Evolutionary conservation across 2,888 invertebrate genomes (phyloP), one percentile per base, ranked within the genome.

Genomic region (Leucophora obtusa): DNA sequence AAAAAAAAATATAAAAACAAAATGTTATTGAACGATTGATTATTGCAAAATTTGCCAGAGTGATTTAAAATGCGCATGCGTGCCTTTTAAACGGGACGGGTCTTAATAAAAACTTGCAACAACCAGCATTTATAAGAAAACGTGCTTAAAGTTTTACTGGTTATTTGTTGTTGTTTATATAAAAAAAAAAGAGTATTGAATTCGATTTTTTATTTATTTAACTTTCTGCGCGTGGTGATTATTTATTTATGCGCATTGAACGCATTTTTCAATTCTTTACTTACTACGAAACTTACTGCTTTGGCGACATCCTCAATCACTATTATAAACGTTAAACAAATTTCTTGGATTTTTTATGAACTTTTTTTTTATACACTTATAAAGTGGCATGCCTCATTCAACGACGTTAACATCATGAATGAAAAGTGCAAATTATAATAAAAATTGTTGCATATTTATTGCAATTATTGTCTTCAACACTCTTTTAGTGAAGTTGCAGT

Each of bases 371-470:
- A 47, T 38, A 47, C n/a, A 47, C 4, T 28, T 47, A n/a, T n/a
- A 47, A 47, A 47, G 43, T 47, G 43, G 43, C 43, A 47, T 47
- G 43, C 56, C 56, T 9, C 56, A 33, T 2, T 24, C 54, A 54
- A 15, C 54, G 43, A 21, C 38, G 43, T 38, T 56, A 56, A 33
- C 18, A 24, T 28, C 33, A 68, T 69, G 80, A 76, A 80, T 76
- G 72, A 81, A 81, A 77, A 81, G 81, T 81, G 81, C 73, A 73
- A 77, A 81, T 81, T 73, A 81, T 77, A 65, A 69, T 70, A 65
- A 38, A 28, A 69, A 56, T 50, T 18, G 47, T 59, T 51, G 15
- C 47, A 65, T 65, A 50, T 43, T 43, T 56, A 54, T 56, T 66
- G 54, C 66, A 38, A 66, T 66, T 54, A 43, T n/a, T 14, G 28